A percentile compares a stretch with the other conserved stretches of the same genome.
Conservation (phyloP, 2,888 invertebrate genomes). For the Nomada hirtipes region DNA sequence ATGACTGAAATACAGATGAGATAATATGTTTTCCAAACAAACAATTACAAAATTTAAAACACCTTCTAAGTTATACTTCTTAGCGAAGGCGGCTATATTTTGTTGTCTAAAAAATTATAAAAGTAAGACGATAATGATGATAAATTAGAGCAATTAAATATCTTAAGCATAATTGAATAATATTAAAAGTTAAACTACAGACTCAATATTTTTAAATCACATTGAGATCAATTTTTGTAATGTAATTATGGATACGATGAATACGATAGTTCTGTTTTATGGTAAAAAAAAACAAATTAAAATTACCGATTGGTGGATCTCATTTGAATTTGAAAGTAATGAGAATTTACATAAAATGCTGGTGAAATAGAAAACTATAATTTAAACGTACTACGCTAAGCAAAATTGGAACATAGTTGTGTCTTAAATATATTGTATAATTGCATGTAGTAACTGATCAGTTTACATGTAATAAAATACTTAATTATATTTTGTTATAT, state of each 20-base stretch:
- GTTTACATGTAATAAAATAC: neutral
- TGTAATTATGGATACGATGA: neutral
- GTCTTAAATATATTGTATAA: neutral
- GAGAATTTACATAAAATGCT: neutral
- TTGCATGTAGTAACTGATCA: neutral
- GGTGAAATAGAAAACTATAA: neutral
- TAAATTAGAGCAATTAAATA: conserved; percentile 8
- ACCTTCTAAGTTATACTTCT: neutral
- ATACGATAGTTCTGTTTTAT: neutral
- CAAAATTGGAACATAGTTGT: conserved; percentile 8
- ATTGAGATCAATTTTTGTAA: neutral
- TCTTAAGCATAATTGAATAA: neutral
- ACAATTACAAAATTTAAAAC: conserved; percentile 1
- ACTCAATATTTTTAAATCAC: neutral
- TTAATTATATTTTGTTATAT: neutral
- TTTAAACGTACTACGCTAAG: conserved; percentile 27
- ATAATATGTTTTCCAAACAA: conserved; percentile 1
- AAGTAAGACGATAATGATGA: neutral
- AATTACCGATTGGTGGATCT: neutral
- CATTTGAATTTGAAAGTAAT: neutral
- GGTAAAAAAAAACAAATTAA: no score
- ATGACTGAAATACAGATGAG: neutral
- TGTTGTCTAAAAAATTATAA: neutral
- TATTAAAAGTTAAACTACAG: neutral
- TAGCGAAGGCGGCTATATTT: neutral